Conservation (phyloP, 1,140 invertebrate species). For the Lasioglossum baleicum region DNA sequence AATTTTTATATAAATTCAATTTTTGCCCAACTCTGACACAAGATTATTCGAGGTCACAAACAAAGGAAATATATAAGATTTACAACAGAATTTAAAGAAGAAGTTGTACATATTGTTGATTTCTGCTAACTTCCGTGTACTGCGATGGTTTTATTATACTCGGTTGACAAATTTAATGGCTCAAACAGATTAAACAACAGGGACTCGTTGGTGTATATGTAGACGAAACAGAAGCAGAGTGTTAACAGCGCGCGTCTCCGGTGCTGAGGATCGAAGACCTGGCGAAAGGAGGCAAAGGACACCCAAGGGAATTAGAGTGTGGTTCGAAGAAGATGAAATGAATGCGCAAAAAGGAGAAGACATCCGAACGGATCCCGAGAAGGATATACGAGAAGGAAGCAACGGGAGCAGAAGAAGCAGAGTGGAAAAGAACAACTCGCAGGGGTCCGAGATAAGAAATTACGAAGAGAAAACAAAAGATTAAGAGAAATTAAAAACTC, state of each 20-base stretch:
- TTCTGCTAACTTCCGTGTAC: not conserved
- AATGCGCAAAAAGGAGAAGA: constrained; percentile 28
- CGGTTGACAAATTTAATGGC: not conserved
- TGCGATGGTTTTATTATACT: not conserved
- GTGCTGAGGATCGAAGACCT: not conserved
- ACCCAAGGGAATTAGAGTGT: constrained; percentile 45
- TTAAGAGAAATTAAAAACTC: not conserved
- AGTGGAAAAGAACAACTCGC: not conserved
- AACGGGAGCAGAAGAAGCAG: not conserved
- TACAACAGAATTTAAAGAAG: too few relatives aligned
- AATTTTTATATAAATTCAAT: too few relatives aligned
- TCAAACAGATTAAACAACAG: constrained; percentile 11
- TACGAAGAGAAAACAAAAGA: not conserved
- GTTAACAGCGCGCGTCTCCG: not conserved
- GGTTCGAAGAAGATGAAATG: constrained; percentile 18
- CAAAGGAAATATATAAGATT: too few relatives aligned
- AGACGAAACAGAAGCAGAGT: constrained; percentile 5
- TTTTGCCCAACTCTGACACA: too few relatives aligned
- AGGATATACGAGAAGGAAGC: not conserved
- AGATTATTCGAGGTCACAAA: too few relatives aligned
- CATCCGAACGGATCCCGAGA: not conserved
- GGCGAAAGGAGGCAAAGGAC: constrained; percentile 14
- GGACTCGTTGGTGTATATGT: not conserved
- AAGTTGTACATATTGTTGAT: too few relatives aligned
- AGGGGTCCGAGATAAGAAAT: not conserved